Conservation (phyloP, 2,797 vertebrate species). For the Esox lucius region DNA sequence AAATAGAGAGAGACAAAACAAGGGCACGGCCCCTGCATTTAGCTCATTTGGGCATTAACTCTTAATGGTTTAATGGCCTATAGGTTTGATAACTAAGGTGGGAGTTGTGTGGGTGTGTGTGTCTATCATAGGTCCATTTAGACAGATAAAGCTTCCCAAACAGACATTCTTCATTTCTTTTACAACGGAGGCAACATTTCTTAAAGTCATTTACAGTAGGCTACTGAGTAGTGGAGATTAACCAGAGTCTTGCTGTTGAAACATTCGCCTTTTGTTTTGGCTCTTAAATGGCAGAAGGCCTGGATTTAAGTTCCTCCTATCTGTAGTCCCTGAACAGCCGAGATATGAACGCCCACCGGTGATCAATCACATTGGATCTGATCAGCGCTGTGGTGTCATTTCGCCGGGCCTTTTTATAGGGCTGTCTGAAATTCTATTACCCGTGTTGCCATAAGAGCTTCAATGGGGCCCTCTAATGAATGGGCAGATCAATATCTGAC, state of each 20-base stretch:
- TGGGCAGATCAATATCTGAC: constrained; percentile 15
- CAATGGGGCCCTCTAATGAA: constrained; percentile 5
- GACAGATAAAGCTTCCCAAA: constrained; percentile 43
- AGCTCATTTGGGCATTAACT: constrained; percentile 2
- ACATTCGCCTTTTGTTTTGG: background rate
- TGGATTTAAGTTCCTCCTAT: background rate
- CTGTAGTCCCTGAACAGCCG: background rate
- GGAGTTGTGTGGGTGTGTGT: constrained; percentile 40
- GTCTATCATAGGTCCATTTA: constrained; percentile 29
- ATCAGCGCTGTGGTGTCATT: background rate
- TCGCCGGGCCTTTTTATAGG: background rate
- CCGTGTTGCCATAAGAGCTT: constrained; percentile 12
- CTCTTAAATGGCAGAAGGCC: background rate
- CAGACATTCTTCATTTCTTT: constrained; percentile 1
- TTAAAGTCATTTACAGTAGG: background rate
- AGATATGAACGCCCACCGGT: background rate
- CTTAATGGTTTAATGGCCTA: constrained; percentile 15
- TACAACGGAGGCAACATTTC: background rate
- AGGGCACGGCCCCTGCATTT: constrained; percentile 18
- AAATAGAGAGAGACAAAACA: constrained; percentile 36
- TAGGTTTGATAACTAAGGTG: constrained; percentile 25
- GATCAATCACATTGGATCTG: constrained; percentile 13
- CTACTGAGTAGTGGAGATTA: background rate
- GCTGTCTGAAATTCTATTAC: constrained; percentile 9
- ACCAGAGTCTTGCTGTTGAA: background rate